Evolutionary conservation across 2,888 invertebrate genomes (phyloP).

Genomic region (Isoperla grammatica): DNA sequence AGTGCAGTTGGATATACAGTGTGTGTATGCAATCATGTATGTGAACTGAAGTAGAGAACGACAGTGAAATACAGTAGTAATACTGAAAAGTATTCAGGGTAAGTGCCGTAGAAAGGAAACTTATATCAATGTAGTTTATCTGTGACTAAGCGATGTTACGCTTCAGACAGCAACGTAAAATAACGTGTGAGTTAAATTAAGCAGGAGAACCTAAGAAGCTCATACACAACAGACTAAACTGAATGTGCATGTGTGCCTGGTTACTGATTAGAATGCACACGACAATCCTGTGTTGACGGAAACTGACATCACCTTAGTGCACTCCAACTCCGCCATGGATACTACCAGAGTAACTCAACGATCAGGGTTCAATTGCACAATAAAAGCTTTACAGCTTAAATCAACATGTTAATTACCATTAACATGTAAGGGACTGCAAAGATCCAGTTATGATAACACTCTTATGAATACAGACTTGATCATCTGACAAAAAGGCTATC

Average conservation of each 20-base stretch:
- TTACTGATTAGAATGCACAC: conserved; percentile 20
- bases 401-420: too few relatives aligned
- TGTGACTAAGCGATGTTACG: conserved; percentile 3
- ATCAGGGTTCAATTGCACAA: not conserved
- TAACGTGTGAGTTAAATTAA: conserved; percentile 39
- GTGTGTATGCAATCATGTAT: conserved; percentile 29
- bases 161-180: conserved; percentile 39
- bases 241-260: conserved; percentile 1
- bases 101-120: conserved; percentile 60
- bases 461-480: too few relatives aligned
- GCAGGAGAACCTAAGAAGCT: conserved; percentile 43
- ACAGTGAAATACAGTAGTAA: conserved; percentile 31
- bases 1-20: conserved; percentile 32
- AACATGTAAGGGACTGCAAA: too few relatives aligned
- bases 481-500: too few relatives aligned
- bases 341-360: conserved; percentile 1
- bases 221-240: conserved; percentile 29
- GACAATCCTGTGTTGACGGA: conserved; percentile 6
- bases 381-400: too few relatives aligned
- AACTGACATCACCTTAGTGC: conserved; percentile 21
- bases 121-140: conserved; percentile 41
- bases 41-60: conserved; percentile 25
- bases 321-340: conserved; percentile 20
- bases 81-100: conserved; percentile 38
- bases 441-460: too few relatives aligned